Evolutionary conservation across 2,888 invertebrate genomes (phyloP), one percentile per base, ranked within the genome.

Genomic region (Uloborus plumipes): DNA sequence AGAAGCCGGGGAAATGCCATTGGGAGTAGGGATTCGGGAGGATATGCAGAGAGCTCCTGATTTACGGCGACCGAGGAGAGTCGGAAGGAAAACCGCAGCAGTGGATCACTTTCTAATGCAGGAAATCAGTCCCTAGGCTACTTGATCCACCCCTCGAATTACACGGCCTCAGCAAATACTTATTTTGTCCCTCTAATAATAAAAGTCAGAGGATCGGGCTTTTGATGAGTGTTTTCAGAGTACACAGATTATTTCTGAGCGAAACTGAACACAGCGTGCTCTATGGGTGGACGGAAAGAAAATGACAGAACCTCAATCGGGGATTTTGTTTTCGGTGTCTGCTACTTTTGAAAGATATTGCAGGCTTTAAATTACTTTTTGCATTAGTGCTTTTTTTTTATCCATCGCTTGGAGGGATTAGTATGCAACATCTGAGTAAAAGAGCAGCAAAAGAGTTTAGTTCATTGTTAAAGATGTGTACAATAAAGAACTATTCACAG

Each of bases 71-170:
- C 80, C 69, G 74, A 74, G 66, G 39, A 61, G 62, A 73, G 73
- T 79, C 26, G 65, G 67, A 70, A 80, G 74, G 74, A 69, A 74
- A 64, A 80, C 80, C 80, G 39, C 80, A 80, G 31, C 64, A 55
- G 80, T 80, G 80, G 69, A 80, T 80, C 80, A 80, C 74, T 74
- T 80, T 80, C 51, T 66, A 67, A 79, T 73, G 67, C 73, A 79
- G 73, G 73, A 79, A 73, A 67, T 79, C 66, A 67, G 47, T 64
- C 80, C 80, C 65, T 69, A 58, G 80, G 80, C 69, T 61, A 58
- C 64, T 70, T 74, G 64, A 80, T 74, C 80, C 73, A 39, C 39
- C 74, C 80, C 73, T 50, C 53, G 64, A 70, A 74, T 74, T 80
- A 80, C 80, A 70, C 47, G 51, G 53, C 62, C 58, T 74, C 64